Evolutionary conservation across 2,113 vertebrate genomes (phyloP), one percentile per base, ranked within the genome.

Genomic region (Strix uralensis): DNA sequence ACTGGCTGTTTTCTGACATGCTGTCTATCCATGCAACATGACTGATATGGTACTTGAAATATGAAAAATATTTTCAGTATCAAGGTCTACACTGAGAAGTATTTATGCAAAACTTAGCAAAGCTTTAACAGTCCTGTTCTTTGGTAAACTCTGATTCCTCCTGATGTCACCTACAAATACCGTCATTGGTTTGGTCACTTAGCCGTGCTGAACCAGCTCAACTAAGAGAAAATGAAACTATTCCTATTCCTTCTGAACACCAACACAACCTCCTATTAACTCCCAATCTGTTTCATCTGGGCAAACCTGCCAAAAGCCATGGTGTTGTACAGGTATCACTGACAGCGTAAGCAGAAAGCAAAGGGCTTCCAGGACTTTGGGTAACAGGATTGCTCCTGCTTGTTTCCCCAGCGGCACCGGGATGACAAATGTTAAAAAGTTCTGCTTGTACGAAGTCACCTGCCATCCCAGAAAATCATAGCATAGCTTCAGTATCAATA

Each of bases 361-460:
- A n/a, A 0, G 2, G 30, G 30, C 19, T 66, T 46, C n/a, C 82
- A 87, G 46, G 5, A 19, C 2, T 65, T 7, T 34, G 40, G 30
- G 27, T 32, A 84, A 61, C 34, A 63, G 52, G 21, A 40, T 7
- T n/a, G n/a, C 9, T 86, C 47, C 42, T 40, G 36, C 17, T 46
- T 5, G 6, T 16, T 23, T 38, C 46, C 23, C n/a, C 29, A 40
- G 40, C 1, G 1, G 15, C 78, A 61, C 34, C 1, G 0, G 49
- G 18, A 49, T 18, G 20, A 58, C 17, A 73, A 54, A 66, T 0
- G 4, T 23, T 55, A n/a, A 51, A 38, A 51, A 47, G 22, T 51
- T 47, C 32, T 15, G 10, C 47, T 51, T 7, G 2, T 46, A 49
- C 12, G 1, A 21, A 86, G 40, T 40, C 42, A 59, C 4, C 3